Evolutionary conservation across 2,888 invertebrate genomes (phyloP), one percentile per base, ranked within the genome.

Genomic region (Cheilosia grossa): DNA sequence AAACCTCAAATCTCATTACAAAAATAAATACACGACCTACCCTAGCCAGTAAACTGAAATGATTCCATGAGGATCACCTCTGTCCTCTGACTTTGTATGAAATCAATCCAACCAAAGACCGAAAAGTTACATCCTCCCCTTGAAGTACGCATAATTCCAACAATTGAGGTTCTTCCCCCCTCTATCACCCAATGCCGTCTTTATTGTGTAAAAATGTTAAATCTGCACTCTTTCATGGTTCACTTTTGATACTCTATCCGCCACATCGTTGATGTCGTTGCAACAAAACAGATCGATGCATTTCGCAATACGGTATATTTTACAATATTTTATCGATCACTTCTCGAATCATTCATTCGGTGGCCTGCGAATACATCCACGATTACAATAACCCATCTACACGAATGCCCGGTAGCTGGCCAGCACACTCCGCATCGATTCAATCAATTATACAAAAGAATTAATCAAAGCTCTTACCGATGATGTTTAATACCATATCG

Each of bases 221-320:
- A 47, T 37, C 49, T 37, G 10, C 30, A 2, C 30, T 30, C 30
- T 64, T 63, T 47, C 54, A 44, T 56, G 40, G 64, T 27, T 40
- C 21, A 51, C 59, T 72, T 40, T 40, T 44, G 2, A 19, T 42
- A 17, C 33, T 9, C 58, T 15, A n/a, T 15, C 42, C n/a, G 49
- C 47, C 19, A 17, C 10, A 7, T 5, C 7, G 56, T n/a, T 67
- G 42, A 17, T n/a, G 13, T 5, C 7, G 56, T n/a, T 67, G 42
- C 63, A 59, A 58, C 53, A 64, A 63, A 61, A 58, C 61, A 53
- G 21, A 72, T 81, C 64, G 64, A 72, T 77, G 21, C 53, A 85
- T 81, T 85, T 72, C 37, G 44, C 69, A 85, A 85, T 30, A 49
- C 81, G 15, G 85, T 72, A 77, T 85, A 85, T 72, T 72, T 81